Base-by-base conservation (phyloP, 1,140 invertebrate genomes). In the Drosophila baimaii region DNA sequence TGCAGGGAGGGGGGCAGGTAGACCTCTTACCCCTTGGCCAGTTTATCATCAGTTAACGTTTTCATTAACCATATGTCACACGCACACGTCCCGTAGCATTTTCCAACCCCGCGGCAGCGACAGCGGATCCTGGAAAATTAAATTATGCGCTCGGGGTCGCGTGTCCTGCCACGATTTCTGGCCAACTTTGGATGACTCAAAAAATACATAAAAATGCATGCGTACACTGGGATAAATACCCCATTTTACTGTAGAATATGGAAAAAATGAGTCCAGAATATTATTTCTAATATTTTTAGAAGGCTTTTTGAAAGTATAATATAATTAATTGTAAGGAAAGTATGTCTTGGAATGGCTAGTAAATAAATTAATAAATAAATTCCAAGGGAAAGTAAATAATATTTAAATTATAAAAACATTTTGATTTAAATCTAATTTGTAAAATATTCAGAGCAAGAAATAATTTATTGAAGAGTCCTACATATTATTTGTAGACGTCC, bases 11-110 rank as follows among this genome's bases (percentile, higher is more conserved):
- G 49, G 35, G 44, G 37, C 33, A 25, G 46, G 55, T 33, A 23
- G 25, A 51, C 17, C 55, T 25, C 33, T 57, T 63, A 19, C 31
- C 27, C 47, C 49, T 39, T 39, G 46, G 47, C 46, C 62, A 56
- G 72, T 75, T 64, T 64, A 76, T 85, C 82, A 85, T 86, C 82
- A 86, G 82, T 86, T 86, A 86, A 86, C 82, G 84, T 86, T 89
- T 86, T 86, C 82, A 86, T 86, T 86, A 86, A 86, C 82, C 82
- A 86, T 86, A 86, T 86, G 82, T 89, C 82, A 86, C 82, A 86
- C 82, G 82, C 82, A 89, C 82, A 89, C 66, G 66, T 77, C 51
- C 59, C 62, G n/a, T 58, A 29, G 27, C 49, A 49, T 37, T 55
- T 49, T 37, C 17, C 58, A 61, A 52, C 51, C 73, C 51, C 41